Base-by-base conservation (phyloP, 2,113 vertebrate species). In the Ochotona princeps region DNA sequence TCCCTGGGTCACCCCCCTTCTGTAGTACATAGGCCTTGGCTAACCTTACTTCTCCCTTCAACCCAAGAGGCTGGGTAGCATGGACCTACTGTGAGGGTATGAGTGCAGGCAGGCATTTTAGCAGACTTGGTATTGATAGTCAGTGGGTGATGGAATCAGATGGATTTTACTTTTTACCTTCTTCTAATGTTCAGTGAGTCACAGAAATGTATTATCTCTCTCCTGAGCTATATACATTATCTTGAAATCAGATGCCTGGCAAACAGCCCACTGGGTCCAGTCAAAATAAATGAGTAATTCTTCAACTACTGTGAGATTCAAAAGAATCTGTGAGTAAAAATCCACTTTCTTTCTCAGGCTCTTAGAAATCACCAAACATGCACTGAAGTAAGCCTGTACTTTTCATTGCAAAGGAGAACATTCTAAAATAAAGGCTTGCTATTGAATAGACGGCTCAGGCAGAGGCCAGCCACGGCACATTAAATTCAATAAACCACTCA, bases 401-500 rank as follows among this genome's bases (percentile, higher is more conserved):
- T 94, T 91, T 93, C 74, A 87, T 51, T 87, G 95, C 87, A 84
- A 93, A 90, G n/a, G 35, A 91, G 69, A 89, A 84, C 82, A 89
- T 83, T 82, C 76, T 79, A 66, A 94, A 17, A 83, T 91, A 93
- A 89, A 95, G 89, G 44, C 84, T 44, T 11, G 23, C 57, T 47
- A 32, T 61, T 85, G 92, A 94, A 96, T 82, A 92, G 83, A 87
- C 89, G 49, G 74, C 81, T 95, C 72, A 21, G 54, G 92, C 92
- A 87, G 89, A 96, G 82, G 94, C 89, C 73, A 91, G 91, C 83
- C 82, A 67, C 60, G 75, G 73, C 38, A 60, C 92, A 91, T 96
- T 97, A 93, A 91, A 97, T 96, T 92, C 96, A 97, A 96, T 95
- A 94, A 97, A 83, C 73, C 91, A 89, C 94, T 96, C 78, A 83